phyloP scores from a whole-genome alignment of 2,113 vertebrate species.

The Phodopus roborovskii region DNA sequence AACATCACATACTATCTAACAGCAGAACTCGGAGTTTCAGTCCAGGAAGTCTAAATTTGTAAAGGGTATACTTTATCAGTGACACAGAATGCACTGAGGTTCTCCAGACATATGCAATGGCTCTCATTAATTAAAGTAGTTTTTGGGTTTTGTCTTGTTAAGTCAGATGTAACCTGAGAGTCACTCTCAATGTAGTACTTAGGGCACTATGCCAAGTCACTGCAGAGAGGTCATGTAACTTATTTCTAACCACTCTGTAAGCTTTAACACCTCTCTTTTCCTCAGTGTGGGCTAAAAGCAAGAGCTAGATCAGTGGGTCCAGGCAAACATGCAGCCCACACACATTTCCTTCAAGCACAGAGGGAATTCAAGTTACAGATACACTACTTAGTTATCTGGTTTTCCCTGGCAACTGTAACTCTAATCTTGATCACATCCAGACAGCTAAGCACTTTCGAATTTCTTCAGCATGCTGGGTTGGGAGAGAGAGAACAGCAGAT shows the following conservation, averaged over 20 bases:
- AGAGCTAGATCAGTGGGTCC: background rate
- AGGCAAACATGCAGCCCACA: background rate
- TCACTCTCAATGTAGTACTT: background rate
- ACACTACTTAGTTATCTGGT: background rate
- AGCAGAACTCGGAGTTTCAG: background rate
- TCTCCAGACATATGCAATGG: background rate
- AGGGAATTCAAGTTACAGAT: background rate
- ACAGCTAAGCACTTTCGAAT: constrained; percentile 38
- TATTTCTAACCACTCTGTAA: background rate
- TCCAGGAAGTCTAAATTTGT: background rate
- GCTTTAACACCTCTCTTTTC: background rate
- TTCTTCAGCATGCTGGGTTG: constrained; percentile 1
- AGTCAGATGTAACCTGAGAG: background rate
- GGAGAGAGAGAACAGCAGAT: background rate
- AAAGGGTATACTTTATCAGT: background rate
- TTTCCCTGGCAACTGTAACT: constrained; percentile 29
- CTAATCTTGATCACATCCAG: constrained; percentile 42
- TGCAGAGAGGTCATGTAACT: background rate
- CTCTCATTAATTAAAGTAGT: background rate
- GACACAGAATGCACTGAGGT: background rate
- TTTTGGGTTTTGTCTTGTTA: background rate
- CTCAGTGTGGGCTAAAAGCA: background rate
- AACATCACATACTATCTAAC: background rate
- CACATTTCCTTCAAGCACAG: background rate
- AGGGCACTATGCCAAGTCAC: background rate